Evolutionary conservation across 1,140 invertebrate species (phyloP), one percentile per base, ranked within the genome.

Genomic region (Formica selysi): DNA sequence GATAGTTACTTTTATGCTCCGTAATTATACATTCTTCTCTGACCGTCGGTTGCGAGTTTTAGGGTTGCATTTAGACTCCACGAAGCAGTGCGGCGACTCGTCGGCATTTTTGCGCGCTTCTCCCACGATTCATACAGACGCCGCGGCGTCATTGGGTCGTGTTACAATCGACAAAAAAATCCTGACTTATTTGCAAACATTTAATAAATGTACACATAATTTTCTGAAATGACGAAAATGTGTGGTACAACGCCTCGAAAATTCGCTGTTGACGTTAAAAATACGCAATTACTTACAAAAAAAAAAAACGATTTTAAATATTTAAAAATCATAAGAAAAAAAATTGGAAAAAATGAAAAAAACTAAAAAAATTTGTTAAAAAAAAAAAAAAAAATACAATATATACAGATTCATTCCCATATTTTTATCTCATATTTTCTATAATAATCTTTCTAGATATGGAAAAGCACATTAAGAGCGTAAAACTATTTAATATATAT

Each of bases 1-100:
- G 92, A 93, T 94, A 92, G 93, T 95, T 94, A 94, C 91, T 95
- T 95, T 95, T 95, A 95, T 95, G 94, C 92, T 88, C 92, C 94
- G 92, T 95, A 94, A 95, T 95, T 94, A 95, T 94, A 94, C 93
- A 95, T 94, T 94, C 91, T 87, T 78, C 41, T 92, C 73, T 90
- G 91, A 79, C 38, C 85, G 84, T 90, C 76, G 90, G 81, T 79
- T 91, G 73, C 73, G 64, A 91, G 88, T 94, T 93, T 93, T 93
- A 93, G 91, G 91, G 89, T 94, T 92, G 91, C 86, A 94, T 92
- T 94, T 93, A 92, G 90, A 91, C 67, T 90, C 71, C 64, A 54
- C 48, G 41, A 68, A 87, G 65, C 84, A 48, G 59, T 3, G 19
- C 38, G 29, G 51, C 48, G 29, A 54, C 44, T 70, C 70, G 44